These are phyloP conservation scores for Sinotaia quadrata DNA, from an alignment of 2,888 invertebrate genomes.

Conservation along the genomic window DNA sequence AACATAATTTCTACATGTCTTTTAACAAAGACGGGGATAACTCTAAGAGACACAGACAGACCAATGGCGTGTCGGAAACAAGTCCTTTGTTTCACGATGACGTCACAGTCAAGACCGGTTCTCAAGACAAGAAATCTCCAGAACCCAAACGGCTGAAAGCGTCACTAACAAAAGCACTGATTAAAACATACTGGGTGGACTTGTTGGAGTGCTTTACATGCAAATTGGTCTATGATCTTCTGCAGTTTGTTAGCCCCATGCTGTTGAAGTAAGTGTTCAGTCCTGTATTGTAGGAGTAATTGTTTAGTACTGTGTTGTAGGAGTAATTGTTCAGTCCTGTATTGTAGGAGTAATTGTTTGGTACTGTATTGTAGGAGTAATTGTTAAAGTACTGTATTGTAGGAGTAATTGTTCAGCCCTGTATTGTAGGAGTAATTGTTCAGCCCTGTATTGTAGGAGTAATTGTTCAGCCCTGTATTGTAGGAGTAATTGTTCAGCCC, in stretches of 20 bases:
- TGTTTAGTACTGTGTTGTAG: too few relatives aligned
- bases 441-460: too few relatives aligned
- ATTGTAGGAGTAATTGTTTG: too few relatives aligned
- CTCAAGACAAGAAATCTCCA: constrained; percentile 5
- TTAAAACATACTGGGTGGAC: constrained; percentile 44
- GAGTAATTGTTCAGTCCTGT: too few relatives aligned
- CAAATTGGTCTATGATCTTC: constrained; percentile 42
- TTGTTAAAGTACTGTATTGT: too few relatives aligned
- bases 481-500: too few relatives aligned
- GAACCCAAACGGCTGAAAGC: constrained; percentile 3
- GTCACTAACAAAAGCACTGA: constrained; percentile 36
- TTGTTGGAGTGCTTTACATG: constrained; percentile 44
- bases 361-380: too few relatives aligned
- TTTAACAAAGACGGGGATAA: not conserved
- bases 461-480: too few relatives aligned
- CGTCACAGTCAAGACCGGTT: not conserved
- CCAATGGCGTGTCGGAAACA: not conserved
- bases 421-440: too few relatives aligned
- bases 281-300: too few relatives aligned
- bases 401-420: too few relatives aligned
- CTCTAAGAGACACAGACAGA: not conserved
- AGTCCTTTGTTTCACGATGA: constrained; percentile 3
- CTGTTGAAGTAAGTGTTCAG: constrained; percentile 36
- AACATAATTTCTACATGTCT: not conserved
- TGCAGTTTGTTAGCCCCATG: constrained; percentile 45